Evolutionary conservation across 1,140 invertebrate species (phyloP), one percentile per base, ranked within the genome.

Genomic region (Drosophila lacteicornis): DNA sequence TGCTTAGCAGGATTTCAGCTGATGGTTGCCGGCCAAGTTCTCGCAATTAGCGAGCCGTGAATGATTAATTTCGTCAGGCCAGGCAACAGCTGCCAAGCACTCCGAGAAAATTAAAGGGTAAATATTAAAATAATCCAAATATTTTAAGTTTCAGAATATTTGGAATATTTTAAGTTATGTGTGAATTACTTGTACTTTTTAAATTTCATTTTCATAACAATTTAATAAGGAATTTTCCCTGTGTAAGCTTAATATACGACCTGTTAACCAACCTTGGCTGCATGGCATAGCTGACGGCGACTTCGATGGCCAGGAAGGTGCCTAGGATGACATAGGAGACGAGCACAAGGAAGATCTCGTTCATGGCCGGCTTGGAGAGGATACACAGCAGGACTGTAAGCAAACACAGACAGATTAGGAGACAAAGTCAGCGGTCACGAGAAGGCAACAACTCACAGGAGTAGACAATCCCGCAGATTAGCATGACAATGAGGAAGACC

Each of bases 321-420:
- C 94, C 94, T 55, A 97, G 92, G 30, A 98, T 95, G 36, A 97
- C 94, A 87, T 97, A 97, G 7, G 96, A 97, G 47, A 98, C 95
- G 13, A 96, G 95, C 7, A 97, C 95, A 13, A 98, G 93, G 92
- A 97, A 97, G 49, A 97, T 95, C 91, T 98, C 97, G 93, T 98
- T 98, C 93, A 98, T 97, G 7, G 96, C 95, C 19, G 96, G 96
- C 75, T 96, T 94, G 62, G 96, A 96, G 46, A 98, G 95, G 49
- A 97, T 94, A 22, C 95, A 94, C 58, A 97, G 94, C 59, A 98
- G 93, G 78, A 95, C 96, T 95, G 95, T 51, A 63, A 51, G 42
- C 22, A 49, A 63, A 47, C 38, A 57, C 36, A 60, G 58, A 61
- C 9, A 47, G 63, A 77, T 56, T 70, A 69, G 8, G 40, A 22